Base-by-base conservation (phyloP, 2,113 vertebrate genomes). In the Hippoglossus stenolepis region DNA sequence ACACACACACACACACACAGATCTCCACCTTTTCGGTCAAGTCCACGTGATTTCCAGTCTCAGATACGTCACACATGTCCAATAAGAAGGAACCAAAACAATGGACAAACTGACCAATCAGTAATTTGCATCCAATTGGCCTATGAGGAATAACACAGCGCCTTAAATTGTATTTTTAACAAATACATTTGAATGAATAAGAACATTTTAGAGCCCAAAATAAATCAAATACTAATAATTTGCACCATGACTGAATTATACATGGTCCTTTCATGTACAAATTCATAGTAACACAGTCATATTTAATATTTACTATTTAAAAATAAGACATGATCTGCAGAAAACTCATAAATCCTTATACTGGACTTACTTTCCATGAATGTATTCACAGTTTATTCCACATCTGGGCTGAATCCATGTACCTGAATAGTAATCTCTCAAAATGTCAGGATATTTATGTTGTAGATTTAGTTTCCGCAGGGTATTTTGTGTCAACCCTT, bases 41-140 rank as follows among this genome's bases (percentile, higher is more conserved):
- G 47, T 51, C 47, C 47, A 20, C 47, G 92, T 92, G 94, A 94
- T 86, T 73, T 90, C 85, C 89, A 90, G 82, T 91, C 77, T 83
- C 84, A 86, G 90, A 94, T 92, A 94, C 91, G 95, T 94, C 91
- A 95, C 90, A 93, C 94, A 94, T 92, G 74, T 95, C 94, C 94
- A 89, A 78, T 66, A 65, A 82, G 78, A 92, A 80, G 82, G 90
- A 85, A 73, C 54, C 62, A 31, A 62, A 61, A 72, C 63, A 91
- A 89, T 85, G 85, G 81, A 73, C 77, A 56, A 53, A 77, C 78
- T 77, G 85, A 81, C 94, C 94, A 95, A 95, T 93, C 91, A 93
- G 89, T 84, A 17, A 28, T 47, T 6, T 35, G 62, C 47, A 72
- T 38, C 74, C 45, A 31, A 31, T 20, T 59, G 45, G 81, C 76